These are phyloP conservation scores for Rotaria socialis DNA, from an alignment of 2,888 invertebrate species.

Conservation along the genomic window DNA sequence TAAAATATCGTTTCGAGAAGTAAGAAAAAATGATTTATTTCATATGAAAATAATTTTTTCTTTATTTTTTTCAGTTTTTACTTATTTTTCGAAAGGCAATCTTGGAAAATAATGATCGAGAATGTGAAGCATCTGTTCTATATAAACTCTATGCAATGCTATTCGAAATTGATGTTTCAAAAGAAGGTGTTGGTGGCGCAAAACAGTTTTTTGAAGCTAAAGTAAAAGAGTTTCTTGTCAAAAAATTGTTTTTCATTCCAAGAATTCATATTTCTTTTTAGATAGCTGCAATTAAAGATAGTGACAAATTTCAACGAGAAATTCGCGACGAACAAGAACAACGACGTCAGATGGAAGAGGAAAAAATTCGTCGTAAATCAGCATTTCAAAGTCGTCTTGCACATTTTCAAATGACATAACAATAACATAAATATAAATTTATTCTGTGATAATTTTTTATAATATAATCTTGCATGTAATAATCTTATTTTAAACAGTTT, in stretches of 20 bases:
- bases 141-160: constrained; percentile 74
- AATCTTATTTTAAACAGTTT: too few relatives aligned
- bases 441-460: not conserved
- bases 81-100: constrained; percentile 73
- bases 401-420: not conserved
- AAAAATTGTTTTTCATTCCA: too few relatives aligned
- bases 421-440: not conserved
- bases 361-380: constrained; percentile 31
- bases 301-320: constrained; percentile 44
- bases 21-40: constrained; percentile 52
- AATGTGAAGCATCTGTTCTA: constrained; percentile 70
- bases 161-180: constrained; percentile 84
- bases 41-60: not conserved
- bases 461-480: too few relatives aligned
- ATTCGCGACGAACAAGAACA: constrained; percentile 47
- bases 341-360: constrained; percentile 42
- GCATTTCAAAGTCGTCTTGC: constrained; percentile 27
- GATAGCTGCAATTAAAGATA: not conserved
- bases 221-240: constrained; percentile 58
- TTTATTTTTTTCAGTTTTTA: constrained; percentile 61
- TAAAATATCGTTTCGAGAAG: constrained; percentile 81
- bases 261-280: not conserved
- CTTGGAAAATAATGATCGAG: constrained; percentile 71
- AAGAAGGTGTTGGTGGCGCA: constrained; percentile 87
- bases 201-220: constrained; percentile 93